Percentiles rank a stretch among this genome's conserved stretches.
These are phyloP conservation scores for Pyrgilauda ruficollis DNA, from an alignment of 2,113 vertebrate genomes.

Conservation along the genomic window DNA sequence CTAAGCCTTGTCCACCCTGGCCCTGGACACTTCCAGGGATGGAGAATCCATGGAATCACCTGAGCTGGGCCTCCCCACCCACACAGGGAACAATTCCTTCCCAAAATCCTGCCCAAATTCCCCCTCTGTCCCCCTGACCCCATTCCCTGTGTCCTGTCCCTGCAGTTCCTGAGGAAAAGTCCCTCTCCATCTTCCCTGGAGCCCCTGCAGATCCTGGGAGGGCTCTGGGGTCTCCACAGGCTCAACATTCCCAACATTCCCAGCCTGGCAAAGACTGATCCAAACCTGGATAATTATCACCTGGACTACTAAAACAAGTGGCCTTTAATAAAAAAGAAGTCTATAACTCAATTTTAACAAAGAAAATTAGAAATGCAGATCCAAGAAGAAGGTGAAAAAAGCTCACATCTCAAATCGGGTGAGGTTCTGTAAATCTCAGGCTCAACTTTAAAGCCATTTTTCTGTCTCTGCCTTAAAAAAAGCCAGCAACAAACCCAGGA, in stretches of 20 bases:
- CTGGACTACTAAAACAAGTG: neutral
- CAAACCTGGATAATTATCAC: neutral
- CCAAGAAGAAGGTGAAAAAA: neutral
- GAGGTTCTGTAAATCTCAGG: neutral
- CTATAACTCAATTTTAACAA: neutral
- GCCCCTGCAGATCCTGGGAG: neutral
- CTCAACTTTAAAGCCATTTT: neutral
- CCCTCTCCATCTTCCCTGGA: neutral
- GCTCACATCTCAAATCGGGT: accelerated
- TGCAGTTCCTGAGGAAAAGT: neutral
- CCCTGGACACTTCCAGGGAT: neutral
- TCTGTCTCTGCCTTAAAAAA: neutral
- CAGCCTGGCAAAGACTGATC: neutral
- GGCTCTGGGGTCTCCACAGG: neutral
- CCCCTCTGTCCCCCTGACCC: neutral
- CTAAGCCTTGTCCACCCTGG: accelerated
- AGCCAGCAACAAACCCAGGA: neutral
- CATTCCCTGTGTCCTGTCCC: neutral
- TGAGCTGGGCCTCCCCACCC: neutral
- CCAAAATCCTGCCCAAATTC: accelerated
- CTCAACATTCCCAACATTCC: neutral
- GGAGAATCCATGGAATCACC: neutral
- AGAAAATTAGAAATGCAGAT: neutral
- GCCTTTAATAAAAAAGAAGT: too few species aligned
- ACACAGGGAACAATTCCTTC: neutral